Evolutionary conservation across 2,888 invertebrate genomes (phyloP), one percentile per base, ranked within the genome.

Genomic region (Mimas tiliae): DNA sequence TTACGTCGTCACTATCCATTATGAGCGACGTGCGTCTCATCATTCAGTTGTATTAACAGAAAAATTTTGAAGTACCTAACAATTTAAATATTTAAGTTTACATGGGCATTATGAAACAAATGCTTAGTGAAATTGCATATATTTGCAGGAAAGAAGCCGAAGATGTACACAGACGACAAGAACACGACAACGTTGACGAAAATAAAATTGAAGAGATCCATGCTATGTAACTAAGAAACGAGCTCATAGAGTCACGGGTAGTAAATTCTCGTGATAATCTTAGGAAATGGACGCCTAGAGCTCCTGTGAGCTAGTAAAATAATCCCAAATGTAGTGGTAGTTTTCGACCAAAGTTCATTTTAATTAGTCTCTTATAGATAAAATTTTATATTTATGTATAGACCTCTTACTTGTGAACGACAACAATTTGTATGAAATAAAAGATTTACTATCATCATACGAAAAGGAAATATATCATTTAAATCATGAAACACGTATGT

Each of bases 331-430:
- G 86, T 92, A 93, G 92, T 80, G 80, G 86, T 92, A 92, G 91
- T 86, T 76, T 86, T 83, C 89, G 85, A 92, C 93, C 93, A 93
- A 93, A 93, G 93, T 86, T 90, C 85, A 83, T 79, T 82, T 84
- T 84, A 83, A 84, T 84, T 87, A 88, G 78, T 75, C 72, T 73
- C 71, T 64, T 73, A 69, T 67, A 55, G 65, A 69, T 74, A 67
- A 75, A 70, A 75, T 70, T 66, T 67, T 73, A 80, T n/a, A 83
- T 83, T 77, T 86, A 81, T 79, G 80, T 78, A 78, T 76, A 65
- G 55, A 71, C 67, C 74, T 67, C 64, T 53, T 55, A 33, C 19
- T 51, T 63, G 53, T 48, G n/a, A 55, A 55, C 53, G 34, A 53
- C 19, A 9, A 9, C 16, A 50, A 19, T 16, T 34, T 7, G 16